These are phyloP conservation scores for Alentia gelatinosa DNA, from an alignment of 2,888 invertebrate genomes.

Conservation along the genomic window DNA sequence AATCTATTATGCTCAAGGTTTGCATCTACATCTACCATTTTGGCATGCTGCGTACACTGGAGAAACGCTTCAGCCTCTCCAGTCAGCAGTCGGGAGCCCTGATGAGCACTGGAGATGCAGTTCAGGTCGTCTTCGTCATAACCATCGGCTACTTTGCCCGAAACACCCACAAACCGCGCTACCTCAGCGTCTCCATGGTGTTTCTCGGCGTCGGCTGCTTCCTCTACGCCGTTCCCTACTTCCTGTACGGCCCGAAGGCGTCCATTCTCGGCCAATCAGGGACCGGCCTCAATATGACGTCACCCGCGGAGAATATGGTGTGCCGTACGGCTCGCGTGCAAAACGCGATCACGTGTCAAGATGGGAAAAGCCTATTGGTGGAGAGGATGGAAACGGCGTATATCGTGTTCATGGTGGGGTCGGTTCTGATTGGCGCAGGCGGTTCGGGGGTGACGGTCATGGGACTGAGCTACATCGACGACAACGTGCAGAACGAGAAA, in stretches of 20 bases:
- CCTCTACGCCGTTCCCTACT: background rate
- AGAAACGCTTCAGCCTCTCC: background rate
- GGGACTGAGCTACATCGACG: slow-evolving; percentile 73
- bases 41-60: background rate
- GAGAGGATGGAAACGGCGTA: background rate
- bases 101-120: background rate
- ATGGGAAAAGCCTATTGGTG: background rate
- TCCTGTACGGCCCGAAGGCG: background rate
- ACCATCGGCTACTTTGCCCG: background rate
- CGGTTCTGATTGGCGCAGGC: slow-evolving; percentile 60
- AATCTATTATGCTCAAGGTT: too few species aligned
- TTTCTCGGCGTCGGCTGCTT: background rate
- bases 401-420: background rate
- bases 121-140: background rate
- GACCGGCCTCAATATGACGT: too few species aligned
- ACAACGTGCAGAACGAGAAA: slow-evolving; percentile 67
- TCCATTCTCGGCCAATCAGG: background rate
- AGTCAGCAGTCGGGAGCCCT: background rate
- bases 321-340: background rate
- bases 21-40: background rate
- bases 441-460: slow-evolving; percentile 67
- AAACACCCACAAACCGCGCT: background rate
- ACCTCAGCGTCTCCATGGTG: background rate
- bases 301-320: background rate
- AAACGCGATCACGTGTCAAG: background rate